A percentile compares a stretch with the other conserved stretches of the same genome.
These are phyloP conservation scores for Onychomys torridus DNA, from an alignment of 2,797 vertebrate species.

Conservation along the genomic window DNA sequence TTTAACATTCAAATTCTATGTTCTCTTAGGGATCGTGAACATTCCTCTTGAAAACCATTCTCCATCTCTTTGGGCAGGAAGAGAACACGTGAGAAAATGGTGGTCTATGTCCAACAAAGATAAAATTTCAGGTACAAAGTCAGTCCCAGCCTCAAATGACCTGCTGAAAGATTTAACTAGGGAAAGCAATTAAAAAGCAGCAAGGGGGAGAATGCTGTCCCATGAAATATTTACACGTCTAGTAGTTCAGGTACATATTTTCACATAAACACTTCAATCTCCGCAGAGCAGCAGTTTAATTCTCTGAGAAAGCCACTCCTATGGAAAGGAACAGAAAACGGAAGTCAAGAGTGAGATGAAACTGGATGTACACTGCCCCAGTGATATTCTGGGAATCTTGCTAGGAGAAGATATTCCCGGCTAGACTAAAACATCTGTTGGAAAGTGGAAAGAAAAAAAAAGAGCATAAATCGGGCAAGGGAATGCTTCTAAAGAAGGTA, in stretches of 20 bases:
- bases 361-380: slow-evolving; percentile 64
- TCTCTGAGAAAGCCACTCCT: slow-evolving; percentile 37
- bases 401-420: slow-evolving; percentile 56
- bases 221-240: not conserved
- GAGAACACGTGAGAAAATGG: slow-evolving; percentile 14
- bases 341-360: slow-evolving; percentile 56
- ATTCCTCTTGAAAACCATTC: slow-evolving; percentile 28
- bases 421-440: slow-evolving; percentile 44
- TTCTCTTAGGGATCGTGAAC: slow-evolving; percentile 51
- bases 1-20: slow-evolving; percentile 17
- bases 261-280: not conserved
- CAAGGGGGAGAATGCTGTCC: not conserved
- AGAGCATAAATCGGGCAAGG: slow-evolving; percentile 42
- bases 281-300: not conserved
- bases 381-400: slow-evolving; percentile 62
- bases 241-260: not conserved
- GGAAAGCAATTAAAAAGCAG: slow-evolving; percentile 21
- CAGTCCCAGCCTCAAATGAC: not conserved
- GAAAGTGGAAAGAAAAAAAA: slow-evolving; percentile 44
- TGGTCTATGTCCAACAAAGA: not conserved
- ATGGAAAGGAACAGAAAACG: slow-evolving; percentile 61
- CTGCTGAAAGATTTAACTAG: slow-evolving; percentile 45
- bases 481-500: slow-evolving; percentile 45
- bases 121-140: not conserved
- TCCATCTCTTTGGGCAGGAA: slow-evolving; percentile 38